Conservation (phyloP, 64 coral and sea anemone species). For the Montipora capricornis region DNA sequence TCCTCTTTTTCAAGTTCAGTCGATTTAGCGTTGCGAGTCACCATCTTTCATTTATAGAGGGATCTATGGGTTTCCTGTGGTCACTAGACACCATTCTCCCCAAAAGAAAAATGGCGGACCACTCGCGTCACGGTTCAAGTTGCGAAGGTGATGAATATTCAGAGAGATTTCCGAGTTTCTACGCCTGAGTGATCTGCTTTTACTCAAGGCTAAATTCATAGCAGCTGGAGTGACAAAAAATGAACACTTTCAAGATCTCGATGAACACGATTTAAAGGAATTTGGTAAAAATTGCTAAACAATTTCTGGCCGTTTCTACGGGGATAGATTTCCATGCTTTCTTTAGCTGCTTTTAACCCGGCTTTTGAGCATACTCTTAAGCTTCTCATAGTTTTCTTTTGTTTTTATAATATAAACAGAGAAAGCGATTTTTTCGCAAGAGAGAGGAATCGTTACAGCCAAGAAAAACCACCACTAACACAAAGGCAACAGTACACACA, state of each 20-base stretch:
- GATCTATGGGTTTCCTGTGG: too few relatives aligned
- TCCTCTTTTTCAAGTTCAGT: neutral
- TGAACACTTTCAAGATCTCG: slow-evolving; percentile 65
- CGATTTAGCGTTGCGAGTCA: neutral
- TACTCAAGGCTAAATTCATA: slow-evolving; percentile 49
- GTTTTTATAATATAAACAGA: too few relatives aligned
- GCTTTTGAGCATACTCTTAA: too few relatives aligned
- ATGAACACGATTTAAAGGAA: slow-evolving; percentile 70
- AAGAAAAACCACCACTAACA: neutral
- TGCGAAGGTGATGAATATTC: neutral
- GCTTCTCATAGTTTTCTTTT: too few relatives aligned
- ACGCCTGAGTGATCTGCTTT: slow-evolving; percentile 35
- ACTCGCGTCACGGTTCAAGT: too few relatives aligned
- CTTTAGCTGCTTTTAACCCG: too few relatives aligned
- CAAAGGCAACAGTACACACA: too few relatives aligned
- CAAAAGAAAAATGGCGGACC: too few relatives aligned
- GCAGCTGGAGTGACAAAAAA: slow-evolving; percentile 63
- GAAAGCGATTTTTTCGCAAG: too few relatives aligned
- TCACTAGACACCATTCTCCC: too few relatives aligned
- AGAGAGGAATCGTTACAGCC: too few relatives aligned
- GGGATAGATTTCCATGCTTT: neutral
- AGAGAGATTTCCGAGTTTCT: slow-evolving; percentile 50
- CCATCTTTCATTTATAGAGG: too few relatives aligned
- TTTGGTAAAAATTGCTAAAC: slow-evolving; percentile 2
- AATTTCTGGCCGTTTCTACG: neutral